phyloP scores from a whole-genome alignment of 2,888 invertebrate species.

The Drosophila antonietae region DNA sequence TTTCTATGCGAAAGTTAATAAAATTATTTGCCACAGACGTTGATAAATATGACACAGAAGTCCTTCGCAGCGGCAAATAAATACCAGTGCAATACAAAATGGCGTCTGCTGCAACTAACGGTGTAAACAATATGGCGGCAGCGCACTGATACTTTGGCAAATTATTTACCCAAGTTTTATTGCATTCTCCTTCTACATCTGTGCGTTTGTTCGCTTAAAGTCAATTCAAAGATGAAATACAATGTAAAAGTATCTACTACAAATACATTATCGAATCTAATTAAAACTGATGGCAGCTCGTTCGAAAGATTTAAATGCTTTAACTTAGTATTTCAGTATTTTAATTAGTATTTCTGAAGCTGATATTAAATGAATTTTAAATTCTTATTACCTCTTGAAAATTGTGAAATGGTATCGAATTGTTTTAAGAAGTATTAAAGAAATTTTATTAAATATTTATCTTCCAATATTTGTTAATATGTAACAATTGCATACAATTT shows the following conservation, averaged over 20 bases:
- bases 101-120: conserved; percentile 43
- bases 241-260: neutral
- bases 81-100: conserved; percentile 52
- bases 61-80: conserved; percentile 59
- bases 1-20: conserved; percentile 78
- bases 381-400: too few species aligned
- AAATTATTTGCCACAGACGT: conserved; percentile 82
- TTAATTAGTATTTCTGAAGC: neutral
- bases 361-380: neutral
- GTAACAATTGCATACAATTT: too few species aligned
- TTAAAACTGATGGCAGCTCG: neutral
- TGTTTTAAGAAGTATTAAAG: too few species aligned
- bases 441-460: too few species aligned
- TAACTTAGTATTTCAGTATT: neutral
- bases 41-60: conserved; percentile 79
- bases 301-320: neutral
- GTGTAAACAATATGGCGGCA: conserved; percentile 35
- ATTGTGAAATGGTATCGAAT: too few species aligned
- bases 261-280: neutral
- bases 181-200: conserved; percentile 27
- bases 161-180: conserved; percentile 58
- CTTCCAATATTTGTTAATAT: too few species aligned
- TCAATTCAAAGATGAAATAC: neutral
- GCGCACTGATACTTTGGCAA: conserved; percentile 18
- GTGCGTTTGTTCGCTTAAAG: neutral